Base-by-base conservation (phyloP, 2,888 invertebrate species). In the Erebia aethiops region DNA sequence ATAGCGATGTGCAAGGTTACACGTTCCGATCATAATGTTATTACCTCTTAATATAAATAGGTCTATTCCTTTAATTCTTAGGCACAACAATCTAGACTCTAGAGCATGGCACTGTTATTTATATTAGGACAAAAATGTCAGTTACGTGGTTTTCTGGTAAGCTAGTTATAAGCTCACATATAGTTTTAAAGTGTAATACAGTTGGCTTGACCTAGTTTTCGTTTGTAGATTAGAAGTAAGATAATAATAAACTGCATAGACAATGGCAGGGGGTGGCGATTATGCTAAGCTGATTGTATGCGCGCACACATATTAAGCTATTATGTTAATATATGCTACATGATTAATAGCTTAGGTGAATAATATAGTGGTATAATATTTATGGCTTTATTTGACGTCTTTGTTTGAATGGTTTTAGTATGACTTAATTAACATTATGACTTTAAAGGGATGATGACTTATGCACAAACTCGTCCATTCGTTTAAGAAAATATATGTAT, bases 251-350 rank as follows among this genome's bases (percentile, higher is more conserved):
- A 79, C 41, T 71, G 70, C 80, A 56, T 41, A 66, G 18, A 87
- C 88, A 87, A 87, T 88, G 75, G 84, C 73, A 65, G 70, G 43
- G 81, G 87, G 87, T 77, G 85, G 82, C 76, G 74, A 77, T n/a
- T 78, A 82, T 83, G 82, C 78, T 80, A 78, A 80, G 76, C 65
- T 60, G 62, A 69, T 56, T 67, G 64, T 62, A 66, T 57, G 70
- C 60, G 56, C 56, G 54, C 62, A 49, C 49, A 66, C 46, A 57
- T 56, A 72, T 72, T 70, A 70, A 66, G 68, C 67, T 74, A 74
- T 74, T 74, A 74, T 74, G 72, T 54, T 72, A 74, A 72, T 72
- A 69, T 71, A 68, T 73, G 67, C 18, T 13, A 54, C 56, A 66
- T 66, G 66, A 66, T 54, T 66, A 67, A 69, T 71, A 60, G 66